Evolutionary conservation across 2,888 invertebrate species (phyloP).

Genomic region (Lacanobia wlatinum): DNA sequence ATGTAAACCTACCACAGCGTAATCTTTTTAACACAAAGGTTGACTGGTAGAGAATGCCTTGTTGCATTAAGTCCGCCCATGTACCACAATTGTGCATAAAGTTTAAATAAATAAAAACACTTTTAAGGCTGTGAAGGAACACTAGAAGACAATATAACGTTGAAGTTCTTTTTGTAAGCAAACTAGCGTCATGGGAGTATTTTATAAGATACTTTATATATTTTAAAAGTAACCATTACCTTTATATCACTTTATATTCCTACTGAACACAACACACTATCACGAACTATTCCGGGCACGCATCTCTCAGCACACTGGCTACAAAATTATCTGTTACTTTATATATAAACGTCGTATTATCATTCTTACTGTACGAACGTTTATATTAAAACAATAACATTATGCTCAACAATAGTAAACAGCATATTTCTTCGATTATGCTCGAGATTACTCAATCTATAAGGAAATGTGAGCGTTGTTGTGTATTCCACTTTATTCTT

Average conservation of each 20-base stretch:
- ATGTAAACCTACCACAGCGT: too few species aligned
- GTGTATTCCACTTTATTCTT: not conserved
- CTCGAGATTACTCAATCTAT: constrained; percentile 33
- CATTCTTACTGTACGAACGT: constrained; percentile 33
- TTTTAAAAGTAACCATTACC: constrained; percentile 7
- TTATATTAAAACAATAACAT: constrained; percentile 55
- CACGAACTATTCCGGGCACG: constrained; percentile 6
- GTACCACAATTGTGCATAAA: too few species aligned
- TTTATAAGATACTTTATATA: not conserved
- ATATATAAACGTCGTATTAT: constrained; percentile 46
- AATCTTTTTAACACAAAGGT: too few species aligned
- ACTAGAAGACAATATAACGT: too few species aligned
- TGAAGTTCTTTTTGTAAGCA: not conserved
- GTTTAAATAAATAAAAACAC: too few species aligned
- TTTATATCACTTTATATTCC: constrained; percentile 25
- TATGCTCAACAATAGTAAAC: constrained; percentile 48
- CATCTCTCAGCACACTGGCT: constrained; percentile 41
- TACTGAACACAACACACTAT: constrained; percentile 1
- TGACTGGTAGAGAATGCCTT: too few species aligned
- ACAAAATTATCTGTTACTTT: constrained; percentile 23
- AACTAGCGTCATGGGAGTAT: not conserved
- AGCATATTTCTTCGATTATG: constrained; percentile 60
- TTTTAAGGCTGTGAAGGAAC: too few species aligned
- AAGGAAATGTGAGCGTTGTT: constrained; percentile 19
- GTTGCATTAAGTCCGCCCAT: too few species aligned